phyloP scores from a whole-genome alignment of 2,888 invertebrate species.

The Falcaria lacertinaria region DNA sequence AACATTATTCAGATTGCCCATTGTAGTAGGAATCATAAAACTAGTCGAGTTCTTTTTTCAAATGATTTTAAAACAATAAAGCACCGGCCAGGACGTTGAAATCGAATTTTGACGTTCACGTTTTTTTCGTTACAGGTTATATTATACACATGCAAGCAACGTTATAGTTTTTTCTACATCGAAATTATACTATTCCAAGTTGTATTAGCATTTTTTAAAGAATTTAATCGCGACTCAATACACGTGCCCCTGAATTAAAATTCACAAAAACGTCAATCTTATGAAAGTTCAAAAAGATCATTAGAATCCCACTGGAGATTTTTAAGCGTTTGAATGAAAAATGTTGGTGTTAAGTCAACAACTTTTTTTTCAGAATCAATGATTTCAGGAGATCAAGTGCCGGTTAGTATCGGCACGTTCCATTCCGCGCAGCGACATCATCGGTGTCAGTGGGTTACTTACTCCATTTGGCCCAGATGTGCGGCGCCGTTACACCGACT shows the following conservation, averaged over 20 bases:
- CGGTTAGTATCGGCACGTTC: slow-evolving; percentile 36
- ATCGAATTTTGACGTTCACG: slow-evolving; percentile 49
- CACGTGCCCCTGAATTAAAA: slow-evolving; percentile 28
- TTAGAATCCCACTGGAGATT: too few species aligned
- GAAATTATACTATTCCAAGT: slow-evolving; percentile 38
- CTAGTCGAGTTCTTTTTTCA: slow-evolving; percentile 45
- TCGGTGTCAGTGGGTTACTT: slow-evolving; percentile 66
- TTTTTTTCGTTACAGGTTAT: slow-evolving; percentile 42
- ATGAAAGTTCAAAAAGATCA: slow-evolving; percentile 45
- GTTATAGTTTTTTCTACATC: slow-evolving; percentile 49
- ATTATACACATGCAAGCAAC: slow-evolving; percentile 24
- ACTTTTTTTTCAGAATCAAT: too few species aligned
- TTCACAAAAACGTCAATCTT: too few species aligned
- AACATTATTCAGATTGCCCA: slow-evolving; percentile 52
- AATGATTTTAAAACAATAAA: slow-evolving; percentile 38
- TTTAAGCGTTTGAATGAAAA: too few species aligned
- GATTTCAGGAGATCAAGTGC: slow-evolving; percentile 19
- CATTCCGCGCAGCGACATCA: slow-evolving; percentile 41
- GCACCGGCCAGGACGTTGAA: slow-evolving; percentile 37
- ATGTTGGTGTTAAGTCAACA: too few species aligned
- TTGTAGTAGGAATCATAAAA: slow-evolving; percentile 46
- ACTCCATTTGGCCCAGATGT: slow-evolving; percentile 51
- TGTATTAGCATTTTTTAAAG: slow-evolving; percentile 37
- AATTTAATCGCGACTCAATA: slow-evolving; percentile 19
- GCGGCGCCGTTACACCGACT: slow-evolving; percentile 60